Percentiles rank a stretch among this genome's conserved stretches.
phyloP scores from a whole-genome alignment of 2,113 vertebrate genomes.

The Elephantulus edwardii region DNA sequence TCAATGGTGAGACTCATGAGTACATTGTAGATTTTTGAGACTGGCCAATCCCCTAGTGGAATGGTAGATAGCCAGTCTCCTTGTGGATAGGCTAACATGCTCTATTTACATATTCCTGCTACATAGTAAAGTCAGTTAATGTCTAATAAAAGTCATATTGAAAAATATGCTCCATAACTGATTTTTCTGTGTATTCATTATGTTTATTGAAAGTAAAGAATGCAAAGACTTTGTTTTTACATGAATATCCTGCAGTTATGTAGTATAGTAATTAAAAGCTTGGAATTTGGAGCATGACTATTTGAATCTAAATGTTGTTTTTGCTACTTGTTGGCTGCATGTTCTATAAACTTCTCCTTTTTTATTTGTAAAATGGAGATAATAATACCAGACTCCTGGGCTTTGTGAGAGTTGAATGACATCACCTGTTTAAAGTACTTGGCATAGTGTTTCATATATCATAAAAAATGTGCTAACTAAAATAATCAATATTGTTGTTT shows the following conservation, averaged over 20 bases:
- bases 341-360: slow-evolving; percentile 4
- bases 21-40: no score
- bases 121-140: no score
- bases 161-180: no score
- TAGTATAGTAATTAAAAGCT: neutral
- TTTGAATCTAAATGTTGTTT: neutral
- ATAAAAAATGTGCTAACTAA: slow-evolving; percentile 31
- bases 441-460: neutral
- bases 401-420: neutral
- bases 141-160: no score
- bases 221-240: neutral
- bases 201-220: neutral
- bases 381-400: neutral
- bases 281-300: neutral
- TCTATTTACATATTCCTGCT: no score
- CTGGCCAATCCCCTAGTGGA: no score
- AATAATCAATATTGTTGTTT: neutral
- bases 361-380: slow-evolving; percentile 39
- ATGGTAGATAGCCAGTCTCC: no score
- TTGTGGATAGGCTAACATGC: no score
- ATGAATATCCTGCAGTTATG: neutral
- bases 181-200: slow-evolving; percentile 7
- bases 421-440: slow-evolving; percentile 9
- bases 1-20: no score
- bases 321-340: neutral